Conservation (phyloP, 2,888 invertebrate species). For the Eledona agricola region DNA sequence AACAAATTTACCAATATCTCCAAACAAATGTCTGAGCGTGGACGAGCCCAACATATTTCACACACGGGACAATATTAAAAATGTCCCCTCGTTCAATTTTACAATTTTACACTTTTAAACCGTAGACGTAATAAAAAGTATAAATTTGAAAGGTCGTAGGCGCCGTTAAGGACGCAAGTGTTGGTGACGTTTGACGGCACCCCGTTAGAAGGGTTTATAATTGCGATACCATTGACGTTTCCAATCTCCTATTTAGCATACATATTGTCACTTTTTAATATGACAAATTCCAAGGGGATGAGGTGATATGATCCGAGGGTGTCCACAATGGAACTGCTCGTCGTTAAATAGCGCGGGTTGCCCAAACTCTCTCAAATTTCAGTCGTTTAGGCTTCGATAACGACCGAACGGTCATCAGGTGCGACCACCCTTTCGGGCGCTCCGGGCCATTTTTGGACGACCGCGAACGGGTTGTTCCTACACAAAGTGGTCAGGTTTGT, state of each 20-base stretch:
- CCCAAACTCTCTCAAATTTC: too few species aligned
- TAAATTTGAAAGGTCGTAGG: conserved; percentile 51
- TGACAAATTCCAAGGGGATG: too few species aligned
- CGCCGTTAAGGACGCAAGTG: conserved; percentile 44
- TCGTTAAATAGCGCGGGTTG: too few species aligned
- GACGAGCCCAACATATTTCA: conserved; percentile 47
- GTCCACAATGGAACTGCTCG: too few species aligned
- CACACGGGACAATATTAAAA: conserved; percentile 52
- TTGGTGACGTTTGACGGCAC: conserved; percentile 48
- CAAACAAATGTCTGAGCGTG: conserved; percentile 48
- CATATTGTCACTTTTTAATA: conserved; percentile 61
- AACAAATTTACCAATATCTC: conserved; percentile 51
- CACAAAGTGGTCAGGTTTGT: conserved; percentile 53
- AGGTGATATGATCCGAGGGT: too few species aligned
- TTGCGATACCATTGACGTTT: conserved; percentile 60
- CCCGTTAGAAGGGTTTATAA: conserved; percentile 59
- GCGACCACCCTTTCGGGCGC: conserved; percentile 3
- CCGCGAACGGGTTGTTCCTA: conserved; percentile 50
- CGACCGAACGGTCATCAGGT: too few species aligned
- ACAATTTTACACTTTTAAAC: conserved; percentile 57
- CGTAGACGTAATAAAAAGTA: conserved; percentile 51
- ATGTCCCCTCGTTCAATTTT: conserved; percentile 51
- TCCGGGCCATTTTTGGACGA: conserved; percentile 50
- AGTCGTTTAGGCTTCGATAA: too few species aligned
- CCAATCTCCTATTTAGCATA: conserved; percentile 61